Base-by-base conservation (phyloP, 2,797 vertebrate genomes). In the Cynodonichthys magdalenae region DNA sequence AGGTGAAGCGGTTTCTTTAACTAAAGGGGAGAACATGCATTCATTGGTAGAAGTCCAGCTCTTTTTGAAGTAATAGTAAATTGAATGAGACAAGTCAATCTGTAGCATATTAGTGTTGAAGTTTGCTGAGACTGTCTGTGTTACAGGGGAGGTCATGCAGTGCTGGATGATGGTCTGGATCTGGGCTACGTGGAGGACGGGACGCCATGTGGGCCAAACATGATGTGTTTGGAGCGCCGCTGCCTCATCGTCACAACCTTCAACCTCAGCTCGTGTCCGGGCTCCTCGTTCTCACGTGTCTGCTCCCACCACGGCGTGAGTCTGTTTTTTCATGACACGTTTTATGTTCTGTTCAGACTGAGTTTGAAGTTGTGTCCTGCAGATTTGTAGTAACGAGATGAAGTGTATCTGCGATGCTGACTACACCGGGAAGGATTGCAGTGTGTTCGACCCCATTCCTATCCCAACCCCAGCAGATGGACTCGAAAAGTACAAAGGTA, bases 351-450 rank as follows among this genome's bases (percentile, higher is more conserved):
- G 29, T 5, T 15, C 28, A 41, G 36, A 44, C 47, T 45, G 53
- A 18, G 12, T 15, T 27, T 42, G n/a, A 36, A 18, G 18, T 7
- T n/a, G 18, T 44, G 6, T 62, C 19, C 27, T 5, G 4, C 68
- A 98, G 97, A 96, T 93, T 0, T 99, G 97, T 92, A 98, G 95
- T 76, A 99, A 98, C 0, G 96, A 99, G 84, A 93, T 96, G 70
- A 97, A 95, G 79, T 99, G 97, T 71, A 98, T 99, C 90, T 99
- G 97, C 66, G 94, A 97, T 65, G 66, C 92, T 0, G 95, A 97
- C 85, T 97, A 95, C 94, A 98, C 97, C 0, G 97, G 97, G 59
- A 99, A 95, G 87, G 97, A 99, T 92, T 99, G 97, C 82, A 99
- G 97, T 5, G 94, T 99, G 63, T 95, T 94, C n/a, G 95, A 99